These are phyloP conservation scores for Cyaniris semiargus DNA, from an alignment of 2,888 invertebrate genomes.

Conservation along the genomic window DNA sequence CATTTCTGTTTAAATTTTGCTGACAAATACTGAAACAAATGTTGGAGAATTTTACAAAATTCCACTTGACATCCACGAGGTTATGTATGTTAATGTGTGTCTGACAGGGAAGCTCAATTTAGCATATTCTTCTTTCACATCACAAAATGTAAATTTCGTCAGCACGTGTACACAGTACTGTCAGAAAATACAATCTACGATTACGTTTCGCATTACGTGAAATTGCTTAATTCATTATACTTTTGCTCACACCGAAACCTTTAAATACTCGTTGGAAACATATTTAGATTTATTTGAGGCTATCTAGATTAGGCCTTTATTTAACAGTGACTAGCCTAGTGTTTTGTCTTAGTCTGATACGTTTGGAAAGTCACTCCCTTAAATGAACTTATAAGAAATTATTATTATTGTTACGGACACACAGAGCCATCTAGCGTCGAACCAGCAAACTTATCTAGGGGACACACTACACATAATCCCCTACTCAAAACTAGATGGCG, in stretches of 20 bases:
- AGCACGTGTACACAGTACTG: neutral
- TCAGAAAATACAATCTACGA: neutral
- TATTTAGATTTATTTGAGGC: no score
- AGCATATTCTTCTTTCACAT: conserved; percentile 15
- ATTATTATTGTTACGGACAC: no score
- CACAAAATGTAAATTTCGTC: neutral
- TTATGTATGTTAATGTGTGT: neutral
- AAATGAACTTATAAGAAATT: no score
- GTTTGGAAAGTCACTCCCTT: no score
- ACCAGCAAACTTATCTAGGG: no score
- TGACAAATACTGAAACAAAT: neutral
- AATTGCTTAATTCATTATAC: neutral
- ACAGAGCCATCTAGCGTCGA: no score
- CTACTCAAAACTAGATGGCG: no score
- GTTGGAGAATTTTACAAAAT: conserved; percentile 4
- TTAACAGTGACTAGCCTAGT: no score
- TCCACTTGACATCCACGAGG: neutral
- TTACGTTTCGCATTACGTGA: neutral
- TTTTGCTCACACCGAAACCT: neutral
- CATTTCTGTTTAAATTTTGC: neutral
- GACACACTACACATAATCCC: no score
- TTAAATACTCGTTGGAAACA: neutral
- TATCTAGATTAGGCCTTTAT: no score
- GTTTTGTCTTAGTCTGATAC: no score
- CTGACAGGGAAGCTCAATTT: neutral